Conservation (phyloP, 1,140 invertebrate genomes). For the Plectrocnemia conspersa region DNA sequence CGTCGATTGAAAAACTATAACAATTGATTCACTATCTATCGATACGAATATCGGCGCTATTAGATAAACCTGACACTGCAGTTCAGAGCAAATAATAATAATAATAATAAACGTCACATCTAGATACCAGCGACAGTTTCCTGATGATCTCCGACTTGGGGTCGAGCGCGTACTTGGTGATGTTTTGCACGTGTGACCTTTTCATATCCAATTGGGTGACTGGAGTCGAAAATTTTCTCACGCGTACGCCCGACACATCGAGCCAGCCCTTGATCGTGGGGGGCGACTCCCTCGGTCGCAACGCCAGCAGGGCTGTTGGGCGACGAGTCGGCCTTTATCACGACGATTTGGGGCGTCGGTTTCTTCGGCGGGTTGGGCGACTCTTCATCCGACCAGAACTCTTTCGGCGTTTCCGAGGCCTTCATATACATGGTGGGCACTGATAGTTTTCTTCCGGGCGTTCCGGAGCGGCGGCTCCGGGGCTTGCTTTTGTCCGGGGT, state of each 20-base stretch:
- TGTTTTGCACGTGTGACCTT: neutral
- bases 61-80: too few species aligned
- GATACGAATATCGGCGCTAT: too few species aligned
- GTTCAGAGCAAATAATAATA: too few species aligned
- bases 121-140: conserved; percentile 5
- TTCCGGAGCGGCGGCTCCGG: conserved; percentile 7
- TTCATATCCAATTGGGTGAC: conserved; percentile 4
- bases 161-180: neutral
- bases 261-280: too few species aligned
- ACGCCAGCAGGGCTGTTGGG: neutral
- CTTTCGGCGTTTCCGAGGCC: neutral
- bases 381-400: neutral
- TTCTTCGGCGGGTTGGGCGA: neutral
- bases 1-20: too few species aligned
- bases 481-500: conserved; percentile 1
- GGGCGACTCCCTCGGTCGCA: neutral
- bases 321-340: neutral
- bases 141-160: conserved; percentile 9
- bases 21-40: too few species aligned
- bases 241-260: neutral
- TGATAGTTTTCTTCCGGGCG: neutral
- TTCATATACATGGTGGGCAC: neutral
- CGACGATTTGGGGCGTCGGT: neutral
- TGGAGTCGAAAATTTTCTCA: conserved; percentile 1
- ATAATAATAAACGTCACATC: too few species aligned